phyloP scores from a whole-genome alignment of 2,888 invertebrate species.

The Sminthurinus aureus region DNA sequence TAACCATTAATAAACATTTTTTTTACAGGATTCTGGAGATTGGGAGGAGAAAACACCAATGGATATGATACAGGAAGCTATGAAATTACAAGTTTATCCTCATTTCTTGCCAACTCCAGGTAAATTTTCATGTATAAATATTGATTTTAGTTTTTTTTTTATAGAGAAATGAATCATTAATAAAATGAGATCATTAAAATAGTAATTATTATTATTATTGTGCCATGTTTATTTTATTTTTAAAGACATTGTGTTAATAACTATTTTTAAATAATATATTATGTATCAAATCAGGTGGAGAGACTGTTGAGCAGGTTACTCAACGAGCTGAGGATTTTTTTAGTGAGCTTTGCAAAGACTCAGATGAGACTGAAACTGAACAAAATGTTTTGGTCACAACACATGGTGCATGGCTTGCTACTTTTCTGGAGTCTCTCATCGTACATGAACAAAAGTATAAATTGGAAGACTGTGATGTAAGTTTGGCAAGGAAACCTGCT shows the following conservation, averaged over 20 bases:
- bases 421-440: slow-evolving; percentile 38
- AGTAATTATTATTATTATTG: too few relatives aligned
- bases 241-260: too few relatives aligned
- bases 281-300: too few relatives aligned
- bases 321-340: slow-evolving; percentile 40
- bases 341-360: slow-evolving; percentile 36
- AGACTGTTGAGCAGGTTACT: slow-evolving; percentile 41
- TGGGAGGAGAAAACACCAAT: slow-evolving; percentile 45
- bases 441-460: slow-evolving; percentile 12
- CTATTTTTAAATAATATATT: too few relatives aligned
- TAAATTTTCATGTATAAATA: too few relatives aligned
- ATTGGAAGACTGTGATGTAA: slow-evolving; percentile 36
- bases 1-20: neutral
- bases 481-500: slow-evolving; percentile 37
- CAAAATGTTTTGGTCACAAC: slow-evolving; percentile 41
- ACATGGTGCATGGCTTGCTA: slow-evolving; percentile 43
- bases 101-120: slow-evolving; percentile 42
- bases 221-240: too few relatives aligned
- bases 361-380: slow-evolving; percentile 17
- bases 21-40: slow-evolving; percentile 38
- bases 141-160: too few relatives aligned
- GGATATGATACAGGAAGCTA: slow-evolving; percentile 40
- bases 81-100: slow-evolving; percentile 33
- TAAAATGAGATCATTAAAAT: too few relatives aligned
- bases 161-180: too few relatives aligned